These are phyloP conservation scores for Daboia siamensis DNA, from an alignment of 2,113 vertebrate genomes.

Conservation along the genomic window DNA sequence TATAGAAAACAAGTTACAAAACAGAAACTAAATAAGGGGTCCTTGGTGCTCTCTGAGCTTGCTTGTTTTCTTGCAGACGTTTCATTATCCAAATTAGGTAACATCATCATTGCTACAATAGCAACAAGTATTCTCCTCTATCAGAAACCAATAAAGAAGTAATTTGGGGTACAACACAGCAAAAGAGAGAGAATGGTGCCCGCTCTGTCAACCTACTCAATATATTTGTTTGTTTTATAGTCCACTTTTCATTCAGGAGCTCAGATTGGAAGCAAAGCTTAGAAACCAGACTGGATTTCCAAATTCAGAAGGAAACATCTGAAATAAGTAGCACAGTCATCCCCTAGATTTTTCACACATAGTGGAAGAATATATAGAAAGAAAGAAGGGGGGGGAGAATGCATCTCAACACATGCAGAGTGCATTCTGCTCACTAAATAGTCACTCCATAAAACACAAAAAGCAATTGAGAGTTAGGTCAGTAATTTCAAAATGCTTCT, in stretches of 20 bases:
- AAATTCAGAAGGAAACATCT: background rate
- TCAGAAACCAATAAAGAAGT: background rate
- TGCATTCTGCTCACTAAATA: background rate
- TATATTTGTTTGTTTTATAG: background rate
- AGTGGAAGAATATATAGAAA: background rate
- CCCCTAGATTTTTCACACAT: background rate
- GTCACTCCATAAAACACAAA: background rate
- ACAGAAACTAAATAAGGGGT: background rate
- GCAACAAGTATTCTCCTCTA: background rate
- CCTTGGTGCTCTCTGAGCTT: background rate
- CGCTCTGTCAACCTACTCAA: background rate
- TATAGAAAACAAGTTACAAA: background rate
- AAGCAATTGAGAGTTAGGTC: background rate
- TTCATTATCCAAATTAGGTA: background rate
- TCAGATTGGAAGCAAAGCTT: background rate
- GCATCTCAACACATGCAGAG: background rate
- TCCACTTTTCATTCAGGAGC: background rate
- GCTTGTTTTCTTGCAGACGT: background rate
- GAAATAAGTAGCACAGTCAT: background rate
- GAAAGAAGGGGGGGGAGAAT: background rate
- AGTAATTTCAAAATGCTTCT: background rate
- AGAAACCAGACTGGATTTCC: background rate
- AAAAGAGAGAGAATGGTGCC: background rate
- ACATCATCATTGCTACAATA: background rate
- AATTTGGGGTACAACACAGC: background rate